Conservation (phyloP, 2,888 invertebrate species). For the Synanthedon vespiformis region DNA sequence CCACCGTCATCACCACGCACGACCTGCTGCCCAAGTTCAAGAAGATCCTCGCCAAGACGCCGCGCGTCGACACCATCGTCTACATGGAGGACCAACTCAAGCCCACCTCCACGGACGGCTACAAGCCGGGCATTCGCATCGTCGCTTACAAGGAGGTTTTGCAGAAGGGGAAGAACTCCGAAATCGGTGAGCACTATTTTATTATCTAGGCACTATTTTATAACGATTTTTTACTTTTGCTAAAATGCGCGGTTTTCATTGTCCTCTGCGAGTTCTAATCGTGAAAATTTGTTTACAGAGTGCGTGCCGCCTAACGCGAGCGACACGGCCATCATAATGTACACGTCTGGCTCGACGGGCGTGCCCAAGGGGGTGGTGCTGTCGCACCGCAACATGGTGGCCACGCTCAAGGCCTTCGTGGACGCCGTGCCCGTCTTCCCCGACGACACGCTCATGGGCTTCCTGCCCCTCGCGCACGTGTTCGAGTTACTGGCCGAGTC, state of each 20-base stretch:
- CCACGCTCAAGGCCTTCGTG: slow-evolving; percentile 84
- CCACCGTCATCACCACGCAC: slow-evolving; percentile 91
- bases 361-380: slow-evolving; percentile 91
- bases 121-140: slow-evolving; percentile 78
- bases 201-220: no score
- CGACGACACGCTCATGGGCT: slow-evolving; percentile 91
- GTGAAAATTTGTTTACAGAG: slow-evolving; percentile 43
- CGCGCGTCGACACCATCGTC: slow-evolving; percentile 82
- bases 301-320: slow-evolving; percentile 72
- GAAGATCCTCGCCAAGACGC: slow-evolving; percentile 78
- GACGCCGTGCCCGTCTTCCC: slow-evolving; percentile 79
- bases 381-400: slow-evolving; percentile 84
- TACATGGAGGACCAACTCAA: slow-evolving; percentile 91
- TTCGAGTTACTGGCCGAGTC: slow-evolving; percentile 95
- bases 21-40: slow-evolving; percentile 93
- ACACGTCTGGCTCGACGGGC: slow-evolving; percentile 98
- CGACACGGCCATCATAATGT: slow-evolving; percentile 98
- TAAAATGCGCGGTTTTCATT: no score
- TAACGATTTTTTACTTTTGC: neutral
- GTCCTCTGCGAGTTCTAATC: no score
- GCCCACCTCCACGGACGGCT: slow-evolving; percentile 76
- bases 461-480: slow-evolving; percentile 96
- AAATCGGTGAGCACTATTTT: slow-evolving; percentile 41
- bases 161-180: slow-evolving; percentile 36
- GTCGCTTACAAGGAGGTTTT: slow-evolving; percentile 77